Percentiles rank a stretch among this genome's conserved stretches.
phyloP scores from a whole-genome alignment of 1,140 invertebrate genomes.

The Drosophila watanabei region DNA sequence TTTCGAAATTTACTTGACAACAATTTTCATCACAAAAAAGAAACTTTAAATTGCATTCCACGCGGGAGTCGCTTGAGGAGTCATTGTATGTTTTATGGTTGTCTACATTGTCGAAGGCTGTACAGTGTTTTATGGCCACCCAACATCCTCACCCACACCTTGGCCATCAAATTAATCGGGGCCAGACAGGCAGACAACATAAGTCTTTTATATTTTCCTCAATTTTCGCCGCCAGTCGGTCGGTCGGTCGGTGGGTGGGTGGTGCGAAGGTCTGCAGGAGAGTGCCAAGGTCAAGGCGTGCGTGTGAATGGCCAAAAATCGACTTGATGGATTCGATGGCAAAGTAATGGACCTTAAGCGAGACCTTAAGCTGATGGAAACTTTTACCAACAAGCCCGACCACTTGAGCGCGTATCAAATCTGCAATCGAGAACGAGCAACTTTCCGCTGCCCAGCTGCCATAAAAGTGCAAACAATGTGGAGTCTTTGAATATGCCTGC shows the following conservation, averaged over 20 bases:
- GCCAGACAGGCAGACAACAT: slow-evolving; percentile 68
- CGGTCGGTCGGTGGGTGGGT: background rate
- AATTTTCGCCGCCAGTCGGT: slow-evolving; percentile 15
- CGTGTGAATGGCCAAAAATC: slow-evolving; percentile 63
- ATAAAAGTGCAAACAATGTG: slow-evolving; percentile 67
- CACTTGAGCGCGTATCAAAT: slow-evolving; percentile 15
- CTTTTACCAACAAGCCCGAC: slow-evolving; percentile 56
- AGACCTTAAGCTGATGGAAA: slow-evolving; percentile 44
- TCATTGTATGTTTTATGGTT: slow-evolving; percentile 35
- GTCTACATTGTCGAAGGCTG: slow-evolving; percentile 54
- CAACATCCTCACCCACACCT: slow-evolving; percentile 38
- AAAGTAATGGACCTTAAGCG: slow-evolving; percentile 30
- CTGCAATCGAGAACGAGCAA: slow-evolving; percentile 6
- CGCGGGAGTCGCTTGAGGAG: slow-evolving; percentile 1
- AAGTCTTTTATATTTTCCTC: slow-evolving; percentile 60
- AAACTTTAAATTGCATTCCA: slow-evolving; percentile 77
- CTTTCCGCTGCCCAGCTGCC: slow-evolving; percentile 54
- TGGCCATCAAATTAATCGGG: slow-evolving; percentile 70
- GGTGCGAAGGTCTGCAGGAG: slow-evolving; percentile 15
- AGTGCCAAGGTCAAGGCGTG: slow-evolving; percentile 73
- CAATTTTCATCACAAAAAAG: slow-evolving; percentile 61
- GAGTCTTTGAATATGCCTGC: slow-evolving; percentile 57
- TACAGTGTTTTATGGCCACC: slow-evolving; percentile 68
- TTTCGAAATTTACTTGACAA: slow-evolving; percentile 60
- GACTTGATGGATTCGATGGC: slow-evolving; percentile 57